phyloP scores from a whole-genome alignment of 1,140 invertebrate genomes.

The Melipona quadrifasciata region DNA sequence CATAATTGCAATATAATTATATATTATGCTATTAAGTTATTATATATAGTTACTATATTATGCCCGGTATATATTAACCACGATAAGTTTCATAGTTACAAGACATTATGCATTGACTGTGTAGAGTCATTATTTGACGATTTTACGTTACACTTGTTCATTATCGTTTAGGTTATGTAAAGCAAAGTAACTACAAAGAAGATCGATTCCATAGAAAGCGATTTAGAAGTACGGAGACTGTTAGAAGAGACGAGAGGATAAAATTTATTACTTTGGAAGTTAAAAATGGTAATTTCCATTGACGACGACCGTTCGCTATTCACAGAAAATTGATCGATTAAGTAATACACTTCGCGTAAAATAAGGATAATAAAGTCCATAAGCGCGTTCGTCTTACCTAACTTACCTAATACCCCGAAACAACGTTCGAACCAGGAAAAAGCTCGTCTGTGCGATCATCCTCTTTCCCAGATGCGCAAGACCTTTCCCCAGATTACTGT shows the following conservation, averaged over 20 bases:
- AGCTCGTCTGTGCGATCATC: not conserved
- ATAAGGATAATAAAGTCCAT: not conserved
- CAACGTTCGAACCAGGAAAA: not conserved
- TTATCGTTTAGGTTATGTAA: not conserved
- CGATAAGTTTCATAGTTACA: too few species aligned
- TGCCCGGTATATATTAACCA: too few species aligned
- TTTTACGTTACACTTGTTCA: not conserved
- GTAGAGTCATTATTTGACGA: not conserved
- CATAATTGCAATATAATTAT: not conserved
- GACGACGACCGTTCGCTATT: not conserved
- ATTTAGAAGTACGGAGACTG: not conserved
- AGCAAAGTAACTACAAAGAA: not conserved
- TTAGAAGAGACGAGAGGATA: not conserved
- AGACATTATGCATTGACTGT: too few species aligned
- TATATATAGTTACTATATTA: too few species aligned
- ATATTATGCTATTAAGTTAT: too few species aligned
- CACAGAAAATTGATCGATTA: not conserved
- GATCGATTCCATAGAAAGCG: not conserved
- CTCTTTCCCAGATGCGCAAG: not conserved
- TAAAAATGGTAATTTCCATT: not conserved
- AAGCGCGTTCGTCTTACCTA: not conserved
- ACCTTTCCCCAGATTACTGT: conserved; percentile 8
- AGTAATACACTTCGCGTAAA: not conserved
- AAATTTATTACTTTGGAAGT: not conserved
- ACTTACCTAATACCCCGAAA: not conserved